phyloP scores from a whole-genome alignment of 2,113 vertebrate genomes.

The Cettia cetti region DNA sequence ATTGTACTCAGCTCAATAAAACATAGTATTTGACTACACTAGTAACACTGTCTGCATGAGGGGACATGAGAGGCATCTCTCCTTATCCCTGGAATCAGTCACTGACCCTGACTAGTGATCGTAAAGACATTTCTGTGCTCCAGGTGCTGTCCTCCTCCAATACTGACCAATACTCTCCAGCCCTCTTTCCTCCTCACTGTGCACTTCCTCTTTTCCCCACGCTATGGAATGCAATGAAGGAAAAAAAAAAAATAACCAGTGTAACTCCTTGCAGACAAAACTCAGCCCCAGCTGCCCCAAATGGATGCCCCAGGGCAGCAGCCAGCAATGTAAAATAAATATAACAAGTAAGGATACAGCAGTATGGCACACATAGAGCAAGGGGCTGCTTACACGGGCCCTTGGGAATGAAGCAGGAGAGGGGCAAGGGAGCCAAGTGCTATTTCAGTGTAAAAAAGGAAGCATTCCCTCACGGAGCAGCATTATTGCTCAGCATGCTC shows the following conservation, averaged over 20 bases:
- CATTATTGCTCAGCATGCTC: slow-evolving; percentile 40
- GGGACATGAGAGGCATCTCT: background rate
- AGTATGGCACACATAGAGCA: background rate
- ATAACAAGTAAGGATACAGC: background rate
- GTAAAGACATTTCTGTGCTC: background rate
- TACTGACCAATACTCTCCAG: background rate
- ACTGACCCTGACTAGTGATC: background rate
- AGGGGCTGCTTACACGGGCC: background rate
- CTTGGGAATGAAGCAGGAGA: background rate
- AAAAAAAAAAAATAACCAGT: background rate
- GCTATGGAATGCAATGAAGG: background rate
- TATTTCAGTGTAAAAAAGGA: slow-evolving; percentile 14
- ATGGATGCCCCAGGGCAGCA: background rate
- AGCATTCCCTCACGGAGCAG: background rate
- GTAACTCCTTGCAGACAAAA: background rate
- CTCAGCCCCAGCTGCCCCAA: background rate
- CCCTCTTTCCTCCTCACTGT: background rate
- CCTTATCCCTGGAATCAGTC: background rate
- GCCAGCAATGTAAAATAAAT: slow-evolving; percentile 2
- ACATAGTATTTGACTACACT: background rate
- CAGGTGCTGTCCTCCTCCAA: background rate
- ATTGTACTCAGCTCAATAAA: background rate
- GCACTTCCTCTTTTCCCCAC: background rate
- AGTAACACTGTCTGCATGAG: background rate
- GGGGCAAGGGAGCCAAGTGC: background rate